These are phyloP conservation scores for Elephas maximus DNA, from an alignment of 2,113 vertebrate species.

Conservation along the genomic window DNA sequence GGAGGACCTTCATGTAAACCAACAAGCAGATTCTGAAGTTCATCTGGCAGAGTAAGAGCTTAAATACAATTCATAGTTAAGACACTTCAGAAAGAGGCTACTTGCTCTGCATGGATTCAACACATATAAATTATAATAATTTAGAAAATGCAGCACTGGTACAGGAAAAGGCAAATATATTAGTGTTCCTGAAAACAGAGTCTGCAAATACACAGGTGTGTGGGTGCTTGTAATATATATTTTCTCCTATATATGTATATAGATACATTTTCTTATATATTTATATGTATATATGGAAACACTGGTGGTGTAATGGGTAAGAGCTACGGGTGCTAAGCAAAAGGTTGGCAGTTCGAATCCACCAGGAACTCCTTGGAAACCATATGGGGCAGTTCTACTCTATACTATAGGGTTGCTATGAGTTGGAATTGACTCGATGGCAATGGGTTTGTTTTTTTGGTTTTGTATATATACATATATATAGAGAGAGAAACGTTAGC, in stretches of 20 bases:
- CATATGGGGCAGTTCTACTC: no score
- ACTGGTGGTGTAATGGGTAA: no score
- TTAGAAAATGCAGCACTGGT: not conserved
- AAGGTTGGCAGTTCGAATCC: no score
- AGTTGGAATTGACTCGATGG: no score
- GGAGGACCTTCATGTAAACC: not conserved
- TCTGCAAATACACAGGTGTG: not conserved
- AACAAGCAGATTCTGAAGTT: slow-evolving; percentile 45
- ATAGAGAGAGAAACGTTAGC: not conserved
- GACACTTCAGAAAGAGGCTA: not conserved
- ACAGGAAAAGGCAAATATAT: not conserved
- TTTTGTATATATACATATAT: no score
- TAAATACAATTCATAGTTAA: not conserved
- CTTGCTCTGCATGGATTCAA: not conserved
- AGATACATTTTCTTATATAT: no score
- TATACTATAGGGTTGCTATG: no score
- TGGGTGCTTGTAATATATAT: not conserved
- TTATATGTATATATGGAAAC: no score
- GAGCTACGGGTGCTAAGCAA: no score
- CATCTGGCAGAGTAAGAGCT: not conserved
- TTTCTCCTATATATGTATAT: no score
- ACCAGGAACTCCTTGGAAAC: no score
- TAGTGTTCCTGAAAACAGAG: not conserved
- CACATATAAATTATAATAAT: not conserved
- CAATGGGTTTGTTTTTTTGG: no score